Base-by-base conservation (phyloP, 2,797 vertebrate genomes). In the Hyperoplus immaculatus region DNA sequence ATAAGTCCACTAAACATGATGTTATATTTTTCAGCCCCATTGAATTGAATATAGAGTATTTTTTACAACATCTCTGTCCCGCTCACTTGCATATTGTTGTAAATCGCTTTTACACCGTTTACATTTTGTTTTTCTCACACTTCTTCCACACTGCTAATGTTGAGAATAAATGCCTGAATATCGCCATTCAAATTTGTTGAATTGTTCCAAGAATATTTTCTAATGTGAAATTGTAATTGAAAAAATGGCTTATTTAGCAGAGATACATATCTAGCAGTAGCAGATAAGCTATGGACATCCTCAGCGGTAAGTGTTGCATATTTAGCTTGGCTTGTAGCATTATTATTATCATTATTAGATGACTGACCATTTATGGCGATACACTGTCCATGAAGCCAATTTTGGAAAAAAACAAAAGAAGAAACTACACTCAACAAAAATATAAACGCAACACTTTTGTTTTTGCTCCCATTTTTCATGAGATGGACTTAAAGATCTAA, bases 361-460 rank as follows among this genome's bases (percentile, higher is more conserved):
- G 29, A 29, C 29, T 29, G 29, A 29, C 29, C 8, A 43, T 72
- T 21, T 41, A 72, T 14, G n/a, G 4, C 36, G 46, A 41, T n/a
- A 50, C 14, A 39, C 16, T 2, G 43, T 72, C 43, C 21, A 49
- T 13, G n/a, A 59, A 55, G 47, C 36, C 16, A 64, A 73, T 61
- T 9, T 18, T 54, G 6, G 60, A 71, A 74, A 68, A 61, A 29
- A 29, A 29, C 29, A 29, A 29, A 29, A 29, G 29, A 29, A 29
- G 29, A 29, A 29, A 29, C 29, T 29, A 21, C 21, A 21, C 21
- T 21, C 21, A 21, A 21, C 21, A 21, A 21, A 21, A 21, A 21
- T 21, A 21, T 21, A 21, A 21, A 21, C 21, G 21, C 21, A 21
- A 21, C 21, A 21, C 21, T 21, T 21, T 21, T 21, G 21, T 21